Evolutionary conservation across 2,113 vertebrate species (phyloP).

Genomic region (Ceratotherium simum): DNA sequence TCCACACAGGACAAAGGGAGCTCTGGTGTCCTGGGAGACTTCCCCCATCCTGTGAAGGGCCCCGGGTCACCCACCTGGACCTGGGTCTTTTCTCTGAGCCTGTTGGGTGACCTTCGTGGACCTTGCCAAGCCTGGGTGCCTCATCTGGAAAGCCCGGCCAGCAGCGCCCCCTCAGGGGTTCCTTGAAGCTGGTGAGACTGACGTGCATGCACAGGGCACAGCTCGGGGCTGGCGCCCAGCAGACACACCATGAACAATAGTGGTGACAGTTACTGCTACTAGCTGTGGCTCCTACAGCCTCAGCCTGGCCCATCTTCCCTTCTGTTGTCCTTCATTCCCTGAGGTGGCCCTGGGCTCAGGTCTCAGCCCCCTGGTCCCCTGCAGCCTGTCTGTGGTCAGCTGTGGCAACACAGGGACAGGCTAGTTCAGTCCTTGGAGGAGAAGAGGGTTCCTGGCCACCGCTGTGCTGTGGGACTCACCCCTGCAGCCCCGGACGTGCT

Average conservation of each 20-base stretch:
- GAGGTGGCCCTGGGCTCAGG: not conserved
- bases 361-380: not conserved
- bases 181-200: not conserved
- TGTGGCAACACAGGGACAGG: not conserved
- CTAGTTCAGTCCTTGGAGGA: not conserved
- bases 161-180: no score
- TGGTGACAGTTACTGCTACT: accelerated
- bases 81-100: not conserved
- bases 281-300: not conserved
- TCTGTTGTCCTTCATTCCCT: not conserved
- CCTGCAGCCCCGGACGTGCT: not conserved
- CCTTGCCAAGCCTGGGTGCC: accelerated
- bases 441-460: not conserved
- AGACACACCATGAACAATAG: accelerated
- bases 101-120: not conserved
- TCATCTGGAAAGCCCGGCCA: not conserved
- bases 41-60: not conserved
- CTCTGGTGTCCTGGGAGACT: not conserved
- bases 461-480: not conserved
- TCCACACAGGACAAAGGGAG: not conserved
- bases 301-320: not conserved
- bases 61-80: accelerated
- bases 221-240: accelerated
- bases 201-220: accelerated
- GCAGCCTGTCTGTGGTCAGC: not conserved